A percentile compares a stretch with the other conserved stretches of the same genome.
Evolutionary conservation across 1,140 invertebrate genomes (phyloP).

Genomic region (Heliconius nattereri): DNA sequence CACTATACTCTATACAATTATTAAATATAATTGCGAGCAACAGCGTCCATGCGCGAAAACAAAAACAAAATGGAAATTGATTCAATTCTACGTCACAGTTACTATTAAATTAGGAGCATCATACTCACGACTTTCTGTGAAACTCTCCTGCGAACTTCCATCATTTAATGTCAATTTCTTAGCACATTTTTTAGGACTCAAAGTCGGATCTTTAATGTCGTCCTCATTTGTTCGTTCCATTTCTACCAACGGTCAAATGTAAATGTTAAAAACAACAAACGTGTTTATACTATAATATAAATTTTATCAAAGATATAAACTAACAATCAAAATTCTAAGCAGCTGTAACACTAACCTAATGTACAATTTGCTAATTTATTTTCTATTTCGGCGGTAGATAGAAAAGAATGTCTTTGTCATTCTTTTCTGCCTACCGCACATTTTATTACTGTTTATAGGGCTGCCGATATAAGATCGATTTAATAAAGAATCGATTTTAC

Average conservation of each 20-base stretch:
- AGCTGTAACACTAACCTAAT: conserved; percentile 23
- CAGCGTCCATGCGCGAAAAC: too few relatives aligned
- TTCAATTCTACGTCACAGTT: conserved; percentile 51
- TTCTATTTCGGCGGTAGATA: conserved; percentile 27
- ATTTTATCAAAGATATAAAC: conserved; percentile 10
- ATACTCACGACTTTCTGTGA: conserved; percentile 62
- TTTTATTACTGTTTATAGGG: background rate
- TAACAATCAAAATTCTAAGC: conserved; percentile 26
- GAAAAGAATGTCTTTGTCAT: background rate
- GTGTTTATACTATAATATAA: conserved; percentile 12
- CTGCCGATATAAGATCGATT: too few relatives aligned
- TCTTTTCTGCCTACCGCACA: background rate
- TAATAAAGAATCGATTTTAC: too few relatives aligned
- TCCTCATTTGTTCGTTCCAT: conserved; percentile 75
- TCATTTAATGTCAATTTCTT: conserved; percentile 76
- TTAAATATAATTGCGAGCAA: too few relatives aligned
- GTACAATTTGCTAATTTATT: conserved; percentile 21
- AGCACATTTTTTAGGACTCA: conserved; percentile 62
- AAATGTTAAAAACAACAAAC: conserved; percentile 21
- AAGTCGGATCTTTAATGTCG: conserved; percentile 63
- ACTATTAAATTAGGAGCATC: conserved; percentile 17
- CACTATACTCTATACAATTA: too few relatives aligned
- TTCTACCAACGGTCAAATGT: conserved; percentile 50
- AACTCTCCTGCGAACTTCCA: conserved; percentile 72
- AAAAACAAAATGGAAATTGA: conserved; percentile 38